Evolutionary conservation across 2,113 vertebrate species (phyloP).

Genomic region (Eonycteris spelaea): DNA sequence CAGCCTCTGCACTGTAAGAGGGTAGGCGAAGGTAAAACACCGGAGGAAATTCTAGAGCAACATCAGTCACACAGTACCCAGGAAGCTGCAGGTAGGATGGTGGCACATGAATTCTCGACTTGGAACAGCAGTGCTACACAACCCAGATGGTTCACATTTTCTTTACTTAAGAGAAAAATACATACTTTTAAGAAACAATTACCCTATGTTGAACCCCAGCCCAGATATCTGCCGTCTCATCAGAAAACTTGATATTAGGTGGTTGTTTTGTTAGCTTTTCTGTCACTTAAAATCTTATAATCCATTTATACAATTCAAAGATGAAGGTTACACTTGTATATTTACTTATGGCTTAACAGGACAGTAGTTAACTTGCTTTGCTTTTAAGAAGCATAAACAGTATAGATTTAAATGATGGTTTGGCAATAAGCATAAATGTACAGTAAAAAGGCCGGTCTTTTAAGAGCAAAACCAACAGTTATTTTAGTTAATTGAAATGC

Average conservation of each 20-base stretch:
- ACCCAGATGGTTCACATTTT: neutral
- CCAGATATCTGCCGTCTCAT: neutral
- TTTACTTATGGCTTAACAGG: neutral
- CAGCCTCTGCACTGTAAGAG: neutral
- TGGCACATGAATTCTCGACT: neutral
- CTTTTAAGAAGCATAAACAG: neutral
- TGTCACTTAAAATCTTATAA: neutral
- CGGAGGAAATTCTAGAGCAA: neutral
- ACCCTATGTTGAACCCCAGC: neutral
- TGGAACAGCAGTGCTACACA: neutral
- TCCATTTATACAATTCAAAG: neutral
- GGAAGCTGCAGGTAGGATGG: constrained; percentile 14
- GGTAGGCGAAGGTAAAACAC: neutral
- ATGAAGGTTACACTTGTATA: neutral
- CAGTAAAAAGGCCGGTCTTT: neutral
- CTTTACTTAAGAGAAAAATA: neutral
- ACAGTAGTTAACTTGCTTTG: neutral
- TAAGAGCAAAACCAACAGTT: neutral
- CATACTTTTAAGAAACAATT: neutral
- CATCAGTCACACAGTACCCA: neutral
- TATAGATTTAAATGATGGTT: neutral
- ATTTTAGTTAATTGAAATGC: constrained; percentile 82
- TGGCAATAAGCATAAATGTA: neutral
- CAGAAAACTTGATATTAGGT: neutral
- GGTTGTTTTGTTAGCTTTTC: neutral